A percentile compares a stretch with the other conserved stretches of the same genome.
These are phyloP conservation scores for Carollia perspicillata DNA, from an alignment of 2,113 vertebrate species.

Conservation along the genomic window DNA sequence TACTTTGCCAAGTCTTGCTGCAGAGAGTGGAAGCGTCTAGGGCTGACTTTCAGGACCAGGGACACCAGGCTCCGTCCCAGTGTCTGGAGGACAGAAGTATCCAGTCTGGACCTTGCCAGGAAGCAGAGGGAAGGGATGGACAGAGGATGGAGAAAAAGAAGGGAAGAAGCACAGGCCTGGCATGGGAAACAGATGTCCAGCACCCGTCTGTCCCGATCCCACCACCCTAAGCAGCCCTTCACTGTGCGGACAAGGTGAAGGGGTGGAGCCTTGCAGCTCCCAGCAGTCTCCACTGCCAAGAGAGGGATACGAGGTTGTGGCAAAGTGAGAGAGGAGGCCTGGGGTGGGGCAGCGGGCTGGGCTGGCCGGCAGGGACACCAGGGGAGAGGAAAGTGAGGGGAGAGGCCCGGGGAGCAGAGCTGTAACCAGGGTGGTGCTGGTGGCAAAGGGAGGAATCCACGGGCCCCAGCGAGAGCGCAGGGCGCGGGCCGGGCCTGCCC, in stretches of 20 bases:
- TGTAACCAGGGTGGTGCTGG: conserved; percentile 90
- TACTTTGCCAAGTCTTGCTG: not conserved
- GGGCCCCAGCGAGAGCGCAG: conserved; percentile 83
- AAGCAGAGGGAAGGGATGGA: not conserved
- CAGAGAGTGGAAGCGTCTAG: not conserved
- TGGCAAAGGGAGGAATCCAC: conserved; percentile 88
- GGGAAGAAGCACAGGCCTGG: not conserved
- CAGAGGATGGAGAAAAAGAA: not conserved
- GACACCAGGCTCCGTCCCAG: not conserved
- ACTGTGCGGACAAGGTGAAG: not conserved
- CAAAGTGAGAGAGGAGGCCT: not conserved
- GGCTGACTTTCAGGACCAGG: not conserved
- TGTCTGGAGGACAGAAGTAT: not conserved
- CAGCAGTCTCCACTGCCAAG: accelerated
- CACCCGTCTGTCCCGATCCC: not conserved
- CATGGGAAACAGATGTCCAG: not conserved
- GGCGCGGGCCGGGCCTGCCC: conserved; percentile 93
- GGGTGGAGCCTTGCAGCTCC: not conserved
- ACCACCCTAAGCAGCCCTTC: not conserved
- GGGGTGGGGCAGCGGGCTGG: not conserved
- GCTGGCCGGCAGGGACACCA: conserved; percentile 56
- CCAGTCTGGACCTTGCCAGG: not conserved
- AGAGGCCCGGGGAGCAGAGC: conserved; percentile 66
- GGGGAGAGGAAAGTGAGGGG: conserved; percentile 66
- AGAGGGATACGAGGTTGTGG: not conserved